phyloP scores from a whole-genome alignment of 2,113 vertebrate species.

The Pituophis catenifer region DNA sequence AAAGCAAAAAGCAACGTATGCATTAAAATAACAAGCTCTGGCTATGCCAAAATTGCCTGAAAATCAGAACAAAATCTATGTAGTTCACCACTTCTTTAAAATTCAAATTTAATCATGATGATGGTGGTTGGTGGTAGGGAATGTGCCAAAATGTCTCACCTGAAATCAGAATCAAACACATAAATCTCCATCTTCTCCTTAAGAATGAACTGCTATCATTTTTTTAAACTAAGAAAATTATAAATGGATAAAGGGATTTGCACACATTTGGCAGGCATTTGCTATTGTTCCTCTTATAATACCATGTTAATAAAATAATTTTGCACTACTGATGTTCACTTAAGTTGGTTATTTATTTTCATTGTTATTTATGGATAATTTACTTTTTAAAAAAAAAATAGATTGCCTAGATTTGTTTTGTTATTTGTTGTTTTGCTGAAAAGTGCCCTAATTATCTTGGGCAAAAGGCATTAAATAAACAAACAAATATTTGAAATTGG shows the following conservation, averaged over 20 bases:
- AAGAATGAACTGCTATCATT: not conserved
- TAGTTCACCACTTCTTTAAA: not conserved
- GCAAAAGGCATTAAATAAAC: not conserved
- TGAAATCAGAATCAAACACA: not conserved
- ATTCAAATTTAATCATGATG: not conserved
- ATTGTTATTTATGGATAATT: not conserved
- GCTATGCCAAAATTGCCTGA: not conserved
- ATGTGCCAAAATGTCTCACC: not conserved
- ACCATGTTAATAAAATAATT: not conserved
- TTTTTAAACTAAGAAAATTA: not conserved
- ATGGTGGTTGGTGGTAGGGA: not conserved
- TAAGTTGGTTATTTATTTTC: not conserved
- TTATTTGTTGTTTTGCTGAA: not conserved
- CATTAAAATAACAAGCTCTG: slow-evolving; percentile 28
- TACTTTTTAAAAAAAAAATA: not conserved
- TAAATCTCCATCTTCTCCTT: not conserved
- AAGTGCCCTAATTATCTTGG: not conserved
- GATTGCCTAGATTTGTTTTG: not conserved
- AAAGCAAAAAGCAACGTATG: slow-evolving; percentile 19
- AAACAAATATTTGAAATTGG: not conserved
- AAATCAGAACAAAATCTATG: not conserved
- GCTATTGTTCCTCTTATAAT: not conserved
- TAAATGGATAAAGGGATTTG: not conserved
- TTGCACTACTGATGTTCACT: not conserved
- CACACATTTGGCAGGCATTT: not conserved